Evolutionary conservation across 1,140 invertebrate genomes (phyloP), one percentile per base, ranked within the genome.

Genomic region (Drosophila pruinosa): DNA sequence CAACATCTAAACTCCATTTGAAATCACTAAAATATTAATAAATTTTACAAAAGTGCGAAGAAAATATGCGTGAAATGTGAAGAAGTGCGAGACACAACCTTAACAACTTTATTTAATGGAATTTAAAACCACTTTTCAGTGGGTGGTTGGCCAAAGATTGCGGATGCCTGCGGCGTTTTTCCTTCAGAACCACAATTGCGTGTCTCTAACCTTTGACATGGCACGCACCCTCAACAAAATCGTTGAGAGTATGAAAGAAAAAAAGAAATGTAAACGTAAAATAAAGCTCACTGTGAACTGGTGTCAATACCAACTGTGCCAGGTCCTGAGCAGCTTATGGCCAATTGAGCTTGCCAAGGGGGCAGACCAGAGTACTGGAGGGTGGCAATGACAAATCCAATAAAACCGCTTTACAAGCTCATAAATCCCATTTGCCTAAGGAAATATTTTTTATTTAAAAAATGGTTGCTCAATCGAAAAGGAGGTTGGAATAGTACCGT

Each of bases 41-140:
- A 89, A 88, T 82, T 89, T 83, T 69, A 85, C 83, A 89, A 89
- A 83, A 83, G 83, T 89, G 83, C 75, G 83, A 89, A 80, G 72
- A 67, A 79, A 89, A 90, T 89, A 85, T 89, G 88, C 86, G 86
- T 89, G 88, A 89, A 90, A 88, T 86, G 78, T 72, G 6, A 19
- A 3, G 26, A 72, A 88, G 74, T 75, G 34, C 22, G 22, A 43
- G 70, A 48, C 28, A 10, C n/a, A 76, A 89, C 80, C 88, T 72
- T 82, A 83, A 90, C 89, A 90, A 90, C 81, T 88, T 80, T 88
- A 90, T 88, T 90, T 90, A 90, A 90, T 90, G 88, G 88, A 90
- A 90, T 90, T 90, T 90, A 90, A 90, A 90, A 90, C 88, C 88
- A 90, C 88, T 90, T 88, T 56, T 71, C 72, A 69, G 53, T 86